These are phyloP conservation scores for Agonopterix arenella DNA, from an alignment of 2,888 invertebrate genomes.

Conservation along the genomic window DNA sequence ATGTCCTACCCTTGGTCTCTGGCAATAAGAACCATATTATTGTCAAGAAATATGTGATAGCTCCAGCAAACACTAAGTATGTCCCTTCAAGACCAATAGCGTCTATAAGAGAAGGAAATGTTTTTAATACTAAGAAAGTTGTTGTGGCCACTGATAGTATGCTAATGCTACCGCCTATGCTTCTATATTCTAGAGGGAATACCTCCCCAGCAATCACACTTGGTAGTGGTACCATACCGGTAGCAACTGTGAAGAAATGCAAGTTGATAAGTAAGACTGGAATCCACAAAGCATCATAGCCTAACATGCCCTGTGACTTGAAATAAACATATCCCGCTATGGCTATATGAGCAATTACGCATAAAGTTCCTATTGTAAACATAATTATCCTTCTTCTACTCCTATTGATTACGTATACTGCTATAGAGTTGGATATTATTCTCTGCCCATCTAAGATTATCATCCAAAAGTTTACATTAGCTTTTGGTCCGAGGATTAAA, in stretches of 20 bases:
- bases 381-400: slow-evolving; percentile 77
- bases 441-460: slow-evolving; percentile 79
- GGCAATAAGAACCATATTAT: slow-evolving; percentile 76
- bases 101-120: slow-evolving; percentile 70
- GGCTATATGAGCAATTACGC: slow-evolving; percentile 70
- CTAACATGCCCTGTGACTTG: slow-evolving; percentile 25
- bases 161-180: slow-evolving; percentile 78
- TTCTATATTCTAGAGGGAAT: slow-evolving; percentile 77
- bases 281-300: slow-evolving; percentile 51
- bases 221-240: slow-evolving; percentile 80
- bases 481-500: slow-evolving; percentile 70
- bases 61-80: slow-evolving; percentile 74
- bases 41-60: slow-evolving; percentile 66
- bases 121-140: slow-evolving; percentile 79
- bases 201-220: slow-evolving; percentile 84
- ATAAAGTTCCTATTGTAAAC: slow-evolving; percentile 75
- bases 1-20: slow-evolving; percentile 80
- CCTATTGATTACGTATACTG: slow-evolving; percentile 76
- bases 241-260: slow-evolving; percentile 73
- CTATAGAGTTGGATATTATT: slow-evolving; percentile 73
- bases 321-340: slow-evolving; percentile 61
- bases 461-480: slow-evolving; percentile 79
- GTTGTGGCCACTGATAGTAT: slow-evolving; percentile 74
- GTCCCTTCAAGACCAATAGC: slow-evolving; percentile 72
- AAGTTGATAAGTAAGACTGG: slow-evolving; percentile 65